A percentile compares a stretch with the other conserved stretches of the same genome.
Conservation (phyloP, 2,113 vertebrate genomes). For the zebrafish (Danio rerio) region GRCz12tu NC_133192.1:20419001-20419500, state of each 20-base stretch:
- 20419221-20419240: constrained; percentile 46
- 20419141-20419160: constrained; percentile 26
- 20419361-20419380: constrained; percentile 19
- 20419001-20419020: constrained; percentile 13
- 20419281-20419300: constrained; percentile 44
- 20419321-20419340: constrained; percentile 24
- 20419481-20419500: not conserved
- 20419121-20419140: constrained; percentile 18
- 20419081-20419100: constrained; percentile 37
- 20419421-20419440: constrained; percentile 6
- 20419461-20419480: not conserved
- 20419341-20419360: constrained; percentile 1
- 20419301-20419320: constrained; percentile 1
- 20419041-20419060: constrained; percentile 18
- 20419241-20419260: constrained; percentile 37
- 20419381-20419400: constrained; percentile 38
- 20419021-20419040: constrained; percentile 33
- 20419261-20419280: constrained; percentile 34
- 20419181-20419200: constrained; percentile 23
- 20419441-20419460: not conserved
- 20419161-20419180: constrained; percentile 11
- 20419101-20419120: constrained; percentile 1
- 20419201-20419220: constrained; percentile 34
- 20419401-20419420: constrained; percentile 52
- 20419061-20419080: constrained; percentile 15